Conservation (phyloP, 2,888 invertebrate species). For the Piscicola geometra region DNA sequence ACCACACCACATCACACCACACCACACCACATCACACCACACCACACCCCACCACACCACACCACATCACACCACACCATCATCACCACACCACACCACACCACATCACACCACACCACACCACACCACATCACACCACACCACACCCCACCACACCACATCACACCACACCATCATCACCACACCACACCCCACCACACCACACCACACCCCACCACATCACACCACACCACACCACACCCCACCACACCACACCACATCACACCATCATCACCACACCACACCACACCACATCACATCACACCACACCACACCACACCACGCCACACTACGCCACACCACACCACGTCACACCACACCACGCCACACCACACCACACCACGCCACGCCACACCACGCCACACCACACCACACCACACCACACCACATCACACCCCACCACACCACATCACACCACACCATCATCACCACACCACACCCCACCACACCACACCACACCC, state of each 20-base stretch:
- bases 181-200: conserved; percentile 1
- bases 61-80: conserved; percentile 4
- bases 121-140: conserved; percentile 17
- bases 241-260: neutral
- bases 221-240: conserved; percentile 15
- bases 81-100: conserved; percentile 3
- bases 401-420: conserved; percentile 11
- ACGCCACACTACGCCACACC: neutral
- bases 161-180: conserved; percentile 7
- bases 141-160: conserved; percentile 9
- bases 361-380: conserved; percentile 15
- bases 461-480: neutral
- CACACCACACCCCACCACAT: conserved; percentile 1
- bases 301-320: conserved; percentile 10
- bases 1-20: neutral
- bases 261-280: conserved; percentile 11
- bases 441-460: conserved; percentile 14
- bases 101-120: conserved; percentile 11
- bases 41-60: neutral
- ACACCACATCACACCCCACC: conserved; percentile 12
- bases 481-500: neutral
- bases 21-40: neutral
- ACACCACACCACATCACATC: conserved; percentile 12
- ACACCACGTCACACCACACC: conserved; percentile 15
- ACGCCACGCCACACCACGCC: conserved; percentile 14